These are phyloP conservation scores for Myiopsitta monachus DNA, from an alignment of 2,113 vertebrate species.

Conservation along the genomic window DNA sequence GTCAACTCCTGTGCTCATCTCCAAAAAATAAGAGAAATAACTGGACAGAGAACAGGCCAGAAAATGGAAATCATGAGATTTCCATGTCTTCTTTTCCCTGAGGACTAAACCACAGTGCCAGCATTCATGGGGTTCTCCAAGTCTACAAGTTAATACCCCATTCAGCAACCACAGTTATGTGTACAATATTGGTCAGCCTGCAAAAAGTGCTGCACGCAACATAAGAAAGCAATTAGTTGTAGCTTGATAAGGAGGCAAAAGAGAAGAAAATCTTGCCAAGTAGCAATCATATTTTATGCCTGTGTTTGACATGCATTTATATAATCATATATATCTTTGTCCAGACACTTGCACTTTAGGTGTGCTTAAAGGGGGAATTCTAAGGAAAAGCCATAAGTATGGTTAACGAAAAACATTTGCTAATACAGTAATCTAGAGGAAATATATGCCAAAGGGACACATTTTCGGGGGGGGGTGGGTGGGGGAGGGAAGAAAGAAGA, in stretches of 20 bases:
- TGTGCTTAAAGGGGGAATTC: slow-evolving; percentile 65
- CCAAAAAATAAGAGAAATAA: neutral
- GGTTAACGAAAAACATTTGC: slow-evolving; percentile 67
- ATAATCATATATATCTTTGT: neutral
- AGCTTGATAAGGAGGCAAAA: slow-evolving; percentile 16
- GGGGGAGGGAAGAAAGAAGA: too few relatives aligned
- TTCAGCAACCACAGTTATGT: neutral
- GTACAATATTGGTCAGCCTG: slow-evolving; percentile 2
- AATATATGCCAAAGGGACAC: slow-evolving; percentile 67
- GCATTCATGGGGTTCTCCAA: neutral
- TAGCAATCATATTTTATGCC: slow-evolving; percentile 51
- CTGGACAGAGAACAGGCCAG: neutral
- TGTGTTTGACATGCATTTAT: slow-evolving; percentile 57
- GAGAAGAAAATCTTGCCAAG: slow-evolving; percentile 22
- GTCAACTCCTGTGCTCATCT: neutral
- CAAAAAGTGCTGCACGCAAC: slow-evolving; percentile 2
- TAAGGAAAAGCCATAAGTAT: slow-evolving; percentile 52
- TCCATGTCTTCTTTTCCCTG: neutral
- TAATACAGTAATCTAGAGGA: slow-evolving; percentile 70
- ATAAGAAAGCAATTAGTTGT: slow-evolving; percentile 42
- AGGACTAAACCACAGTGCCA: neutral
- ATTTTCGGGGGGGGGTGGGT: slow-evolving; percentile 42
- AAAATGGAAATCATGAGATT: neutral
- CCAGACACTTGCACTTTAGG: slow-evolving; percentile 51
- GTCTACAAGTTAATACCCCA: neutral